Evolutionary conservation across 2,797 vertebrate genomes (phyloP).

Genomic region (Typhlichthys eigenmanni): DNA sequence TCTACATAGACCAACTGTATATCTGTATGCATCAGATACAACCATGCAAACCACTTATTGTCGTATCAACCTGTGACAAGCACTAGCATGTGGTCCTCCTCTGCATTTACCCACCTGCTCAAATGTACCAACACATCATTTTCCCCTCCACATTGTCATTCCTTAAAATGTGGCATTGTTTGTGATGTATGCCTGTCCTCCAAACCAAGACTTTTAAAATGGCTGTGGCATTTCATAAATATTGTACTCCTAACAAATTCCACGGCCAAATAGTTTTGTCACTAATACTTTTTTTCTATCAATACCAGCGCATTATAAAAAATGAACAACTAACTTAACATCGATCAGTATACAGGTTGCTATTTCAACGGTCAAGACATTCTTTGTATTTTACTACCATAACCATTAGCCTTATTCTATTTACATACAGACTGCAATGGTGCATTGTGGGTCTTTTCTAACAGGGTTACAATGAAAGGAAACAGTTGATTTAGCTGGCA

Average conservation of each 20-base stretch:
- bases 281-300: not conserved
- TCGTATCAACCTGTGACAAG: conserved; percentile 71
- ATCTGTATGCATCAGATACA: conserved; percentile 49
- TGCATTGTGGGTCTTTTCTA: conserved; percentile 56
- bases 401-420: conserved; percentile 54
- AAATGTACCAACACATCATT: conserved; percentile 38
- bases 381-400: conserved; percentile 30
- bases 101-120: conserved; percentile 67
- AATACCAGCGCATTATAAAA: too few species aligned
- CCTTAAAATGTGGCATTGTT: not conserved
- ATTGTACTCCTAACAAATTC: too few species aligned
- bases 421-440: conserved; percentile 49
- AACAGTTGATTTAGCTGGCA: conserved; percentile 58
- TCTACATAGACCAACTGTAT: conserved; percentile 26
- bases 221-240: not conserved
- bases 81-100: conserved; percentile 38
- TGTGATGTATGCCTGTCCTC: not conserved
- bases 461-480: conserved; percentile 56
- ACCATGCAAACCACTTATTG: conserved; percentile 70
- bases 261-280: not conserved
- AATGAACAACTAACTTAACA: not conserved
- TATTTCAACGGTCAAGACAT: conserved; percentile 20
- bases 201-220: not conserved
- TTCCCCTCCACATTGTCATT: conserved; percentile 35
- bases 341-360: not conserved